Evolutionary conservation across 2,113 vertebrate genomes (phyloP).

Genomic region (Oenanthe melanoleuca): DNA sequence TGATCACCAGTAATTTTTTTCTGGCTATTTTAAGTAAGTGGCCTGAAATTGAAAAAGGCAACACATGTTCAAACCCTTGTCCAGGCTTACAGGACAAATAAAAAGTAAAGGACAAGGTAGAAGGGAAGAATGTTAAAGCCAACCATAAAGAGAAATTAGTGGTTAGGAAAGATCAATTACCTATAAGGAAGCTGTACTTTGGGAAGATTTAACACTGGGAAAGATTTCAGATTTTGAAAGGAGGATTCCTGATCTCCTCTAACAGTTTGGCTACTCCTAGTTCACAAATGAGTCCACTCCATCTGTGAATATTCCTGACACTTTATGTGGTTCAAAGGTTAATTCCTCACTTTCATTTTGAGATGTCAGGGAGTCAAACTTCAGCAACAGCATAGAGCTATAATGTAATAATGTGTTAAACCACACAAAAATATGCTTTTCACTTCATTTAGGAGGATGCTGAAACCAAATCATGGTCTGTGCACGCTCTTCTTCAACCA

Average conservation of each 20-base stretch:
- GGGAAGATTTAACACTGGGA: neutral
- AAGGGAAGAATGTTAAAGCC: neutral
- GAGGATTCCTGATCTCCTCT: neutral
- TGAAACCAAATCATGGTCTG: neutral
- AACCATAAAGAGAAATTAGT: neutral
- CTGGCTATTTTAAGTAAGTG: neutral
- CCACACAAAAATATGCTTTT: neutral
- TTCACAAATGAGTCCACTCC: neutral
- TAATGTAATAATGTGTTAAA: neutral
- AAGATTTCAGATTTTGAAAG: neutral
- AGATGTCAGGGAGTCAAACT: neutral
- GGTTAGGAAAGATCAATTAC: neutral
- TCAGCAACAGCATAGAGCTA: neutral
- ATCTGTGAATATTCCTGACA: neutral
- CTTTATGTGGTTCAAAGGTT: neutral
- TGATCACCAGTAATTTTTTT: conserved; percentile 15
- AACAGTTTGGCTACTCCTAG: neutral
- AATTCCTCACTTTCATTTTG: neutral
- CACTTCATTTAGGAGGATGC: neutral
- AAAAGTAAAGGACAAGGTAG: neutral
- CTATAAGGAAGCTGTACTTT: neutral
- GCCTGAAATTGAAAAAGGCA: neutral
- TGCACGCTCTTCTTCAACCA: neutral
- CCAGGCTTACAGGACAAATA: neutral
- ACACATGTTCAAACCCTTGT: neutral